Evolutionary conservation across 2,888 invertebrate species (phyloP).

Genomic region (Linnaemya tessellans): DNA sequence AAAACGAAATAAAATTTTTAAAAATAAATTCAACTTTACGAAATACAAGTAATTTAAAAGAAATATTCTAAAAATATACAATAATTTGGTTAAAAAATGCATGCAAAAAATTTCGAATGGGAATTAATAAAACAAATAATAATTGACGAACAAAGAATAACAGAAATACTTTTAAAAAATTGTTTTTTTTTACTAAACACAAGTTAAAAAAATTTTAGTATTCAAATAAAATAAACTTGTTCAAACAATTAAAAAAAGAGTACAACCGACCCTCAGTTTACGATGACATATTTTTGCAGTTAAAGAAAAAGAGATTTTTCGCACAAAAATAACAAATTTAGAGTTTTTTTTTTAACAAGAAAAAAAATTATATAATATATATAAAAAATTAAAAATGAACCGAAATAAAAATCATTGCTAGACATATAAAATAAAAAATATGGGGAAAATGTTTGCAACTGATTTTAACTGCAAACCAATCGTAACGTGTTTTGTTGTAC

Average conservation of each 20-base stretch:
- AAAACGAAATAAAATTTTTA: not conserved
- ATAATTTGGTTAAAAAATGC: not conserved
- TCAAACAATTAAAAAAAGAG: constrained; percentile 10
- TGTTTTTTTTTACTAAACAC: not conserved
- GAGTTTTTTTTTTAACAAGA: no score
- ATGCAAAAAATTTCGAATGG: not conserved
- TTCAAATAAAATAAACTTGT: constrained; percentile 44
- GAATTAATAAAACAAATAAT: constrained; percentile 28
- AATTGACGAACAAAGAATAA: constrained; percentile 7
- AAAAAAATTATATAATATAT: no score
- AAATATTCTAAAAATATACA: not conserved
- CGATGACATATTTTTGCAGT: not conserved
- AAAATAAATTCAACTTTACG: not conserved
- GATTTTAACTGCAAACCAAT: no score
- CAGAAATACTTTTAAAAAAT: constrained; percentile 6
- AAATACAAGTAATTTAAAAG: not conserved
- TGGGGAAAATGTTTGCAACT: no score
- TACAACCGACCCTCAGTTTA: not conserved
- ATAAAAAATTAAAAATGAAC: no score
- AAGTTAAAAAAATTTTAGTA: constrained; percentile 13
- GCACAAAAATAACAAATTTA: no score
- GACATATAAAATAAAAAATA: no score
- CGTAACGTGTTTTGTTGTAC: no score
- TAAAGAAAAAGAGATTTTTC: no score
- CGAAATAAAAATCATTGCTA: no score